Conservation (phyloP, 2,113 vertebrate genomes). For the Xiphias gladius region DNA sequence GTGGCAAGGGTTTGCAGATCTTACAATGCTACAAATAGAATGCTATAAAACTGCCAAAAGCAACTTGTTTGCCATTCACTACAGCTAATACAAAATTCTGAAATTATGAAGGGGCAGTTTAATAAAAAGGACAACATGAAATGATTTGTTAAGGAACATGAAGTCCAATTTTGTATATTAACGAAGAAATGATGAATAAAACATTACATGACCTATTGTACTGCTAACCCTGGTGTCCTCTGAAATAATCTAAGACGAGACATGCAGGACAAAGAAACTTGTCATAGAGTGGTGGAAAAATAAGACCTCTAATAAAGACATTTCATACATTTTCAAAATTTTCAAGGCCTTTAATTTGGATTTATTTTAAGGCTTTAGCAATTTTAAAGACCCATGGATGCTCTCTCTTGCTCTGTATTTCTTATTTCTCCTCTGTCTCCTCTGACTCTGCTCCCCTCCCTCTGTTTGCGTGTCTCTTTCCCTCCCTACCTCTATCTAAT, state of each 20-base stretch:
- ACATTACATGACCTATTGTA: constrained; percentile 54
- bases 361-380: constrained; percentile 63
- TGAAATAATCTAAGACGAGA: constrained; percentile 50
- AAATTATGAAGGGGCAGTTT: constrained; percentile 56
- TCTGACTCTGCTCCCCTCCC: constrained; percentile 38
- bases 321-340: constrained; percentile 47
- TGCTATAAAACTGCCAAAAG: constrained; percentile 53
- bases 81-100: constrained; percentile 45
- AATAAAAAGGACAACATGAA: constrained; percentile 63
- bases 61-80: constrained; percentile 54
- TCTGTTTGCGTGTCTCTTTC: constrained; percentile 31
- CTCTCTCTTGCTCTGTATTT: constrained; percentile 23
- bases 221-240: constrained; percentile 38
- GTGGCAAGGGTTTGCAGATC: constrained; percentile 54
- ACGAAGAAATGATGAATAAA: constrained; percentile 72
- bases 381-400: constrained; percentile 43
- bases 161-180: constrained; percentile 69
- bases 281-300: constrained; percentile 33
- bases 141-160: constrained; percentile 67
- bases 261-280: constrained; percentile 56
- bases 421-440: constrained; percentile 48
- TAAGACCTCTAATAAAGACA: constrained; percentile 47
- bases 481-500: constrained; percentile 62
- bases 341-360: constrained; percentile 52
- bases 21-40: constrained; percentile 51